Evolutionary conservation across 2,113 vertebrate genomes (phyloP).

Genomic region (Planiliza haematocheilus): DNA sequence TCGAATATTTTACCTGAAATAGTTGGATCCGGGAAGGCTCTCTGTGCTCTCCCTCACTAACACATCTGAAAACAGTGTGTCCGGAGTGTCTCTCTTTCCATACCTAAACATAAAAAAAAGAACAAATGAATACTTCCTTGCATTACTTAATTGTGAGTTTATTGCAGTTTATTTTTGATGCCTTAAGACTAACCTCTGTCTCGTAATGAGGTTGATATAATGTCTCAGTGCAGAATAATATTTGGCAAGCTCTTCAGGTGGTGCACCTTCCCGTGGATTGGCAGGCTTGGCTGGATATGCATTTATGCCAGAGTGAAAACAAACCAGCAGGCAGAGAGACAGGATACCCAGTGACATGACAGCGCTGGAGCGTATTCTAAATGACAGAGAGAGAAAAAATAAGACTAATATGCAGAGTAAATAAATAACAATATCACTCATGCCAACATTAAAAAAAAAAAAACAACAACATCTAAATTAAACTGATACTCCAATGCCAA

Average conservation of each 20-base stretch:
- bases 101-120: constrained; percentile 82
- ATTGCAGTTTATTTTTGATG: background rate
- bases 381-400: constrained; percentile 20
- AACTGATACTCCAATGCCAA: background rate
- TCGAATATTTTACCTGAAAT: constrained; percentile 47
- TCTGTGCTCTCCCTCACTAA: constrained; percentile 89
- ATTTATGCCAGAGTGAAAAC: constrained; percentile 86
- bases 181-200: constrained; percentile 88
- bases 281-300: constrained; percentile 94
- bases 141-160: background rate
- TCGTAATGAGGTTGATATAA: constrained; percentile 98
- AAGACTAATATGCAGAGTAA: constrained; percentile 28
- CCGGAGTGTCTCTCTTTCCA: constrained; percentile 92
- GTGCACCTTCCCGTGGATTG: constrained; percentile 90
- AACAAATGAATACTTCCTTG: background rate
- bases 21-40: constrained; percentile 83
- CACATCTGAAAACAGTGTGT: constrained; percentile 90
- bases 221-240: constrained; percentile 96
- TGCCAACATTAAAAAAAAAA: background rate
- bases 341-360: constrained; percentile 83
- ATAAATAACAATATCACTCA: background rate
- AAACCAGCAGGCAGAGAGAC: constrained; percentile 87
- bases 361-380: constrained; percentile 87
- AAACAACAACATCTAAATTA: background rate
- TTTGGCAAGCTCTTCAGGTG: constrained; percentile 94